phyloP scores from a whole-genome alignment of 2,113 vertebrate genomes.

The Xiphophorus couchianus region DNA sequence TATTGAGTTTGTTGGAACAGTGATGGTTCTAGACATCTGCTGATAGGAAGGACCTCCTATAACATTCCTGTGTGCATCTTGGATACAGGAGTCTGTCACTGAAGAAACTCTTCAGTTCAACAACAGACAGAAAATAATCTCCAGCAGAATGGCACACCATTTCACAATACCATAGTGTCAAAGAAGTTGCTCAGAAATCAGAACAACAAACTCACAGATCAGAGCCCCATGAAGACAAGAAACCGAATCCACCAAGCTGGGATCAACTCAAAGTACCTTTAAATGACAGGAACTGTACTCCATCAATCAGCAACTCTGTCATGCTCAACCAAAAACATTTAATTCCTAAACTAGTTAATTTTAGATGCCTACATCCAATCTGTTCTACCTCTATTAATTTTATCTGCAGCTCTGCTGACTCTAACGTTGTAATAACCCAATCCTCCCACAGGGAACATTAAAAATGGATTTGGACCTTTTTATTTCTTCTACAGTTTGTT shows the following conservation, averaged over 20 bases:
- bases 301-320: background rate
- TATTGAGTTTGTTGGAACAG: too few species aligned
- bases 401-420: background rate
- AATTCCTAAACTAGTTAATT: background rate
- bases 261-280: background rate
- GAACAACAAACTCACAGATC: too few species aligned
- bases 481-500: constrained; percentile 1
- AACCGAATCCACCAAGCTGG: background rate
- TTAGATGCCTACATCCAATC: constrained; percentile 9
- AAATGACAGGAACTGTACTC: background rate
- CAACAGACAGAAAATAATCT: too few species aligned
- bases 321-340: background rate
- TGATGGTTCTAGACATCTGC: too few species aligned
- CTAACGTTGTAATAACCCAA: constrained; percentile 13
- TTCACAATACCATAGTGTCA: too few species aligned
- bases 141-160: too few species aligned
- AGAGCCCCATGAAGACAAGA: background rate
- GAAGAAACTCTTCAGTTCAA: too few species aligned
- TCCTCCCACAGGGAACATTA: constrained; percentile 19
- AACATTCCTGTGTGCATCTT: too few species aligned
- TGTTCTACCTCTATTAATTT: constrained; percentile 2
- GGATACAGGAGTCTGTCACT: too few species aligned
- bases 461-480: constrained; percentile 10
- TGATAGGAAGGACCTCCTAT: too few species aligned
- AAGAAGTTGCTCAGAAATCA: too few species aligned